A percentile compares a stretch with the other conserved stretches of the same genome.
These are phyloP conservation scores for Coptodon bakossiorum DNA, from an alignment of 2,113 vertebrate species.

Conservation along the genomic window DNA sequence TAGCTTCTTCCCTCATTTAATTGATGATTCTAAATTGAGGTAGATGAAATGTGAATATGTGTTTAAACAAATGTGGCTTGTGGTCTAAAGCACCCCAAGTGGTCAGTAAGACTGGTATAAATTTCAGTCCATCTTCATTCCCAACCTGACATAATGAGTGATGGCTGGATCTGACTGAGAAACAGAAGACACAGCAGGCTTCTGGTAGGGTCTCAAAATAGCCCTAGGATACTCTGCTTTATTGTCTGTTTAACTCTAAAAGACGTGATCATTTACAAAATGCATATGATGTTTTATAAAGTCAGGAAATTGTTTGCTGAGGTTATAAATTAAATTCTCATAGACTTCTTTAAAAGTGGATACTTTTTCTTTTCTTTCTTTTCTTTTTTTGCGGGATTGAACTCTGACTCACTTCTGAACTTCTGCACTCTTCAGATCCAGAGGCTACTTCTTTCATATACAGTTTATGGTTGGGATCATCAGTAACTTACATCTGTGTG, in stretches of 20 bases:
- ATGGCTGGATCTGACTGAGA: not conserved
- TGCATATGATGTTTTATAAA: not conserved
- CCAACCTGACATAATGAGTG: not conserved
- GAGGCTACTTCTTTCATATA: not conserved
- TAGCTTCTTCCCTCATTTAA: not conserved
- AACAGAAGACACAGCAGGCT: not conserved
- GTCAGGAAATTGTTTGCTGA: not conserved
- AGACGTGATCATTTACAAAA: not conserved
- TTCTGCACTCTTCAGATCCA: not conserved
- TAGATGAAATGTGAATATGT: not conserved
- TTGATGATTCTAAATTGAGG: not conserved
- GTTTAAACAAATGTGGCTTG: not conserved
- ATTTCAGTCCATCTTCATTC: not conserved
- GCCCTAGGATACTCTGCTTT: not conserved
- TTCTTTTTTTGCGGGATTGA: not conserved
- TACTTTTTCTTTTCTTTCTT: not conserved
- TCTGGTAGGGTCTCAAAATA: not conserved
- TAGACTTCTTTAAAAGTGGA: not conserved
- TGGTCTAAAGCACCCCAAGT: not conserved
- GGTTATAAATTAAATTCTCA: not conserved
- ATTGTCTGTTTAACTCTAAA: not conserved
- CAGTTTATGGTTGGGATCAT: not conserved
- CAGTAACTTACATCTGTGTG: not conserved
- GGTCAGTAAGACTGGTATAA: not conserved
- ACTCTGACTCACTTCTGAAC: not conserved